A percentile compares a stretch with the other conserved stretches of the same genome.
Conservation (phyloP, 2,797 vertebrate genomes). For the Spatula versicolor region DNA sequence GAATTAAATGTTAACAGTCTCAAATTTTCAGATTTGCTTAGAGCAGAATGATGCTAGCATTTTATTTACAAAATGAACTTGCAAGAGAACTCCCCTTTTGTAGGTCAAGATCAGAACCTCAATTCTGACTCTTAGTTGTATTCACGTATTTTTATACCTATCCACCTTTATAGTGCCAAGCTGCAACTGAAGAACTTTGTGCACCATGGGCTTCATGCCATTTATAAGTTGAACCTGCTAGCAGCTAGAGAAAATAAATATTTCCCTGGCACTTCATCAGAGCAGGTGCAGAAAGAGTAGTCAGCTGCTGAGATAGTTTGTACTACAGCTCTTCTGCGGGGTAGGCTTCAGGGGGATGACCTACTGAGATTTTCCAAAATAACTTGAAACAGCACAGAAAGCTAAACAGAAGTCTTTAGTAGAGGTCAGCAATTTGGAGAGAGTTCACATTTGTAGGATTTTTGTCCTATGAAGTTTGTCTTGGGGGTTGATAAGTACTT, state of each 20-base stretch:
- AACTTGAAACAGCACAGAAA: slow-evolving; percentile 11
- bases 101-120: not conserved
- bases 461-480: slow-evolving; percentile 22
- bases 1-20: not conserved
- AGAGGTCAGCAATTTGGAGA: slow-evolving; percentile 33
- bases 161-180: not conserved
- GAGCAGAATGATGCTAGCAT: not conserved
- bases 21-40: not conserved
- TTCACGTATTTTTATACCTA: not conserved
- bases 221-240: not conserved
- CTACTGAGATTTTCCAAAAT: slow-evolving; percentile 35
- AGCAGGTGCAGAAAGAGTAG: slow-evolving; percentile 32
- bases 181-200: not conserved
- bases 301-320: slow-evolving; percentile 12
- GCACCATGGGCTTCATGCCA: not conserved
- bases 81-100: not conserved
- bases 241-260: slow-evolving; percentile 29
- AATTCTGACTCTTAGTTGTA: not conserved
- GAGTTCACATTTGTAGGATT: not conserved
- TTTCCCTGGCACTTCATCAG: slow-evolving; percentile 10
- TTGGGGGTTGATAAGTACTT: not conserved
- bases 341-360: not conserved
- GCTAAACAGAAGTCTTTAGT: slow-evolving; percentile 16
- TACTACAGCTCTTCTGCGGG: not conserved
- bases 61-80: not conserved